A percentile compares a stretch with the other conserved stretches of the same genome.
phyloP scores from a whole-genome alignment of 2,888 invertebrate genomes.

The Dorcus parallelipipedus region DNA sequence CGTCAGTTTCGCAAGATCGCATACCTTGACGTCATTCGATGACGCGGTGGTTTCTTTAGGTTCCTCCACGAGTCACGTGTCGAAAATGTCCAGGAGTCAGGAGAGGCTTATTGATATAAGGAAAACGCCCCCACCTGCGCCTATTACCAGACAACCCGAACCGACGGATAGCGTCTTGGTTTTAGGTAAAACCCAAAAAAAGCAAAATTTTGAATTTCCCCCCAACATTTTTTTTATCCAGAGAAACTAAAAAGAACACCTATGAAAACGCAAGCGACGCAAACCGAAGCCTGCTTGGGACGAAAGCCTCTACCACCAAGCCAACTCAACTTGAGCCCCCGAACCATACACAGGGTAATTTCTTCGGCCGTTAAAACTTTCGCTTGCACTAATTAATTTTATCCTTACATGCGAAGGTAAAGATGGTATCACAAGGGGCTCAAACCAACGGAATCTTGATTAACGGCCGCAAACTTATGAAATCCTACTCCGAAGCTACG shows the following conservation, averaged over 20 bases:
- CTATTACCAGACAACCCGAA: slow-evolving; percentile 50
- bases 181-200: slow-evolving; percentile 49
- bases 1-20: slow-evolving; percentile 86
- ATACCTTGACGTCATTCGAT: slow-evolving; percentile 82
- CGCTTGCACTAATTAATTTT: background rate
- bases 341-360: slow-evolving; percentile 73
- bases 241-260: slow-evolving; percentile 79
- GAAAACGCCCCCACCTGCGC: slow-evolving; percentile 52
- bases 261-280: slow-evolving; percentile 92
- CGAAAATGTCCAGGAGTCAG: slow-evolving; percentile 56
- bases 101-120: slow-evolving; percentile 75
- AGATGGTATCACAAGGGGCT: slow-evolving; percentile 86
- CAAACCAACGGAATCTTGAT: slow-evolving; percentile 78
- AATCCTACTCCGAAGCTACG: slow-evolving; percentile 79
- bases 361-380: background rate
- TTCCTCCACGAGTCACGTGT: slow-evolving; percentile 37
- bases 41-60: slow-evolving; percentile 56
- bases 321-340: slow-evolving; percentile 71
- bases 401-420: slow-evolving; percentile 54
- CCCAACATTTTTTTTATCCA: slow-evolving; percentile 42
- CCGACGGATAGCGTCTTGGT: slow-evolving; percentile 56
- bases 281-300: slow-evolving; percentile 75
- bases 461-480: slow-evolving; percentile 73
- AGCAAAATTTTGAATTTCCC: background rate
- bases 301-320: slow-evolving; percentile 69